These are phyloP conservation scores for Mustelus asterias DNA, from an alignment of 2,113 vertebrate species.

Conservation along the genomic window DNA sequence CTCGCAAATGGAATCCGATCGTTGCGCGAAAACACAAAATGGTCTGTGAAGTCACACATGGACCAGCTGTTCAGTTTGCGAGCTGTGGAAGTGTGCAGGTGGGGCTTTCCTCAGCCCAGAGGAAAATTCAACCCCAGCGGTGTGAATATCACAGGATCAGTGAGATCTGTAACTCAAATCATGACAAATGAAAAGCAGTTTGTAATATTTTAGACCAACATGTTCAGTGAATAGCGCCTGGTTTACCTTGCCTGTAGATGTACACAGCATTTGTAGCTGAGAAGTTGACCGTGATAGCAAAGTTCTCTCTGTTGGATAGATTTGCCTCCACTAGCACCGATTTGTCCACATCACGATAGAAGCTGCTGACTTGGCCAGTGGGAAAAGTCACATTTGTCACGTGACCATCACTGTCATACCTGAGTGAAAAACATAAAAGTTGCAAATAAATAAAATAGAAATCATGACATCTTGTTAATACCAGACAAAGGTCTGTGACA, in stretches of 20 bases:
- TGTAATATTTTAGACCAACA: not conserved
- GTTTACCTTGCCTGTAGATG: slow-evolving; percentile 82
- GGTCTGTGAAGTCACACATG: not conserved
- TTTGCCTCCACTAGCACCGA: slow-evolving; percentile 78
- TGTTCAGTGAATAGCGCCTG: not conserved
- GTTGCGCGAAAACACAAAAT: not conserved
- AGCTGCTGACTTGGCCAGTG: slow-evolving; percentile 85
- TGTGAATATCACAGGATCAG: not conserved
- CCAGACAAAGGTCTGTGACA: not conserved
- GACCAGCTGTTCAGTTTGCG: too few species aligned
- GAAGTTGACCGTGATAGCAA: slow-evolving; percentile 84
- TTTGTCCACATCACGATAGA: slow-evolving; percentile 83
- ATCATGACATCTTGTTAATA: not conserved
- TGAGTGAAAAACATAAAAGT: slow-evolving; percentile 47
- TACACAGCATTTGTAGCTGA: slow-evolving; percentile 87
- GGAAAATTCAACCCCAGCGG: not conserved
- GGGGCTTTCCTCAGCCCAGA: not conserved
- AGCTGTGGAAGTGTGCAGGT: not conserved
- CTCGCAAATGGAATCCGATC: not conserved
- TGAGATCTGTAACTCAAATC: not conserved
- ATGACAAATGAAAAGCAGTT: not conserved
- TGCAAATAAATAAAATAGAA: not conserved
- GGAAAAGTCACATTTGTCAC: slow-evolving; percentile 88
- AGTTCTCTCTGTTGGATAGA: slow-evolving; percentile 80
- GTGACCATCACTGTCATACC: slow-evolving; percentile 83